Base-by-base conservation (phyloP, 2,888 invertebrate species). In the Drosophila acutilabella region DNA sequence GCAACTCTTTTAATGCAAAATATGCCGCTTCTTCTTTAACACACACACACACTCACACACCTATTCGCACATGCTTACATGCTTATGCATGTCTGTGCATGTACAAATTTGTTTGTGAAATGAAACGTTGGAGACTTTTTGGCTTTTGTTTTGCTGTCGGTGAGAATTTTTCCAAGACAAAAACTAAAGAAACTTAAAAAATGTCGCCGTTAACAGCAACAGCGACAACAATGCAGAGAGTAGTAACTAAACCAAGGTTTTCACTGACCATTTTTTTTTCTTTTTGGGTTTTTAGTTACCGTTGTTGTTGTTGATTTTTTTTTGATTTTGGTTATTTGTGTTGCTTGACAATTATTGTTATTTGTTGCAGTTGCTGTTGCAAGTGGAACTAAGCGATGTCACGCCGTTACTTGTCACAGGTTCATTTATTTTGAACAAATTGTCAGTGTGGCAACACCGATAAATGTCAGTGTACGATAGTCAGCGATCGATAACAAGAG, bases 21-120 rank as follows among this genome's bases (percentile, higher is more conserved):
- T 62, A 52, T 70, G 47, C 57, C 42, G 30, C 30, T 30, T 30
- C 30, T 30, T 30, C 30, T 30, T 30, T 30, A 2, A 26, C 26
- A 26, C 20, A 20, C 20, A 20, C 20, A 20, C 20, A 20, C 20
- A 3, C 20, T 0, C 26, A 8, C 26, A 36, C 36, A 36, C 36
- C 11, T 13, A 36, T 4, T 1, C 11, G 52, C 41, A 23, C 60
- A 51, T 64, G 48, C 65, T 40, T 51, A 56, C 33, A 13, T 52
- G 26, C 38, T 13, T 18, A 48, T 72, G 52, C 48, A 62, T 56
- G 23, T 53, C 30, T 30, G 30, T 30, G 30, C 30, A 42, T 66
- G 78, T 66, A 72, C 64, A 73, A 86, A 86, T 80, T 80, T 83
- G 78, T 86, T 82, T 86, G 83, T 68, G 86, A 86, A 81, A 69